Conservation (phyloP, 2,113 vertebrate species). For the Poecile atricapillus region DNA sequence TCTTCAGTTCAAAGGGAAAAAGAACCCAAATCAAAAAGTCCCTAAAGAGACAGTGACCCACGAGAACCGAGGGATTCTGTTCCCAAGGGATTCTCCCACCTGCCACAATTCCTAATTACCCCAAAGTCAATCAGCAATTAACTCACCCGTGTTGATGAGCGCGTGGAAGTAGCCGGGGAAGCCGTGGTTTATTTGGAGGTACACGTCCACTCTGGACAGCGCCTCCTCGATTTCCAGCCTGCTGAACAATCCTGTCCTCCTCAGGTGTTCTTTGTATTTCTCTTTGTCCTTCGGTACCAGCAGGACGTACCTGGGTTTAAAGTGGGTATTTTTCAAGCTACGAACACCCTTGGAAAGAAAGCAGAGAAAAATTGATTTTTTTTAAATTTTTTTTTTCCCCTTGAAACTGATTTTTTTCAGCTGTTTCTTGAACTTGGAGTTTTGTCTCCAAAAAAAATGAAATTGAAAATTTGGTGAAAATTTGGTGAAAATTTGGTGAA, state of each 20-base stretch:
- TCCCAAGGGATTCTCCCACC: not conserved
- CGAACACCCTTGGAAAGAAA: constrained; percentile 78
- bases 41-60: too few species aligned
- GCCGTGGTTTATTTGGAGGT: constrained; percentile 74
- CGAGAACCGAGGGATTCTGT: not conserved
- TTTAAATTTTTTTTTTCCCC: not conserved
- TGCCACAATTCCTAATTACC: not conserved
- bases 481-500: too few species aligned
- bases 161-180: constrained; percentile 86
- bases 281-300: constrained; percentile 78
- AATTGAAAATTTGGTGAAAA: too few species aligned
- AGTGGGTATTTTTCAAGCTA: constrained; percentile 86
- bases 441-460: too few species aligned
- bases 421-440: not conserved
- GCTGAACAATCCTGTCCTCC: constrained; percentile 78
- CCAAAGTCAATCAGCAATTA: not conserved
- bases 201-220: constrained; percentile 80
- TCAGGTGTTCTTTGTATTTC: constrained; percentile 74
- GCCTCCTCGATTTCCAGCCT: constrained; percentile 79
- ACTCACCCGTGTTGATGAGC: constrained; percentile 79
- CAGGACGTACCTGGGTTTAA: constrained; percentile 87
- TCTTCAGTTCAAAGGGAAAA: too few species aligned
- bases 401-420: not conserved
- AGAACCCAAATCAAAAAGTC: too few species aligned
- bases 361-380: not conserved